Conservation (phyloP, 2,797 vertebrate species). For the Amblyraja radiata region DNA sequence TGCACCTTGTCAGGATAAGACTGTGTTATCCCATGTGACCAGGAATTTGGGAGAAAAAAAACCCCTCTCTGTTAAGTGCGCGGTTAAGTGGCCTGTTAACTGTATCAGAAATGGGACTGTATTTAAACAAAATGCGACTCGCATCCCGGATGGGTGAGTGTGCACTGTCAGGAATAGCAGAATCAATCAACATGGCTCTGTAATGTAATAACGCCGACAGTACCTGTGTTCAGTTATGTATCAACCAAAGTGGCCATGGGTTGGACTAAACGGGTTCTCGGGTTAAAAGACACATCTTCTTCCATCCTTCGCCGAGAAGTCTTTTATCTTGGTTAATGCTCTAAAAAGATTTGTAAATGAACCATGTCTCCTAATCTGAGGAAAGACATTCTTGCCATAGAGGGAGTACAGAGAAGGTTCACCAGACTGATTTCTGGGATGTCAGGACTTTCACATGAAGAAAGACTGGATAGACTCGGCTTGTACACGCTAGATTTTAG, state of each 20-base stretch:
- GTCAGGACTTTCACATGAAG: too few species aligned
- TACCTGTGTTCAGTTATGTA: not conserved
- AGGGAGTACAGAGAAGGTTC: too few species aligned
- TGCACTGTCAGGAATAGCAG: not conserved
- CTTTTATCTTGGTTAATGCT: not conserved
- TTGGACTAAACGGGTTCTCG: not conserved
- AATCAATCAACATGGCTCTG: not conserved
- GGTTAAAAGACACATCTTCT: too few species aligned
- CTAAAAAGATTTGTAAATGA: not conserved
- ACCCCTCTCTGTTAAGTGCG: not conserved
- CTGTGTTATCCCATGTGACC: conserved; percentile 9
- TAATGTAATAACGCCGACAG: not conserved
- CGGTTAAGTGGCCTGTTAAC: not conserved
- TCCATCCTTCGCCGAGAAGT: not conserved
- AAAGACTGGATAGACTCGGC: too few species aligned
- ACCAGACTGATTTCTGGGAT: too few species aligned
- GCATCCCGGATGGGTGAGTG: not conserved
- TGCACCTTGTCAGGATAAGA: conserved; percentile 6
- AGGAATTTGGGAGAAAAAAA: not conserved
- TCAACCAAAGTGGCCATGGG: not conserved
- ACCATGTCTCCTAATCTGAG: not conserved
- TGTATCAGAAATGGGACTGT: not conserved
- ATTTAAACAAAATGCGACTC: not conserved
- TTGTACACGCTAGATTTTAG: too few species aligned
- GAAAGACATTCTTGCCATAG: too few species aligned